Base-by-base conservation (phyloP, 2,888 invertebrate species). In the Peribatodes rhomboidaria region DNA sequence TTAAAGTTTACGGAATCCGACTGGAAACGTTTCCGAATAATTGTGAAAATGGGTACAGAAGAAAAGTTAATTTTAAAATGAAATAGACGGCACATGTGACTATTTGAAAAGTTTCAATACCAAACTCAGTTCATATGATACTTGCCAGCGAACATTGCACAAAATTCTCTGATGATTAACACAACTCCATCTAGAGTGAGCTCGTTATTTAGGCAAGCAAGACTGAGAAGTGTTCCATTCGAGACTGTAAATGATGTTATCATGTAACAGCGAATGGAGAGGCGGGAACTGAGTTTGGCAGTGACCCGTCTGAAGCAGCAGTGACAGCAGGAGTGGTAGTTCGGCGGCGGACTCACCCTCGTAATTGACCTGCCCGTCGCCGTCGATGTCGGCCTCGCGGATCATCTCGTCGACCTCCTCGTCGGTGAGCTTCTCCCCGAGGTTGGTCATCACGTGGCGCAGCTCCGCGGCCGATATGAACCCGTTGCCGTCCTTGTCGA, bases 331-430 rank as follows among this genome's bases (percentile, higher is more conserved):
- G 16, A 41, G 20, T 2, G 18, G 6, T 2, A 22, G 44, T 9
- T n/a, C 14, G 2, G 33, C 8, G 27, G 0, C 0, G 44, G n/a
- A 85, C 92, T 90, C 86, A 97, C 97, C 98, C 96, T 98, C 98
- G 94, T 98, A 98, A 96, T 98, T 98, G 94, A 99, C 98, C 95
- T 99, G 98, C 81, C 99, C 99, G 94, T 99, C 99, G 88, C 98
- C 99, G 93, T 99, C 99, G 94, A 99, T 98, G 94, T 99, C 99
- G 82, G 99, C 99, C 95, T 98, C 98, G 92, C 98, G 96, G 94
- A 99, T 99, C 99, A 99, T 99, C 94, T 99, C 99, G 92, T 99
- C 99, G 81, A 99, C 99, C 93, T 99, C 99, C 94, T 99, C 99
- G 94, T 99, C 99, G 87, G 99, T 99, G 89, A 99, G 96, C 94